These are phyloP conservation scores for Neostethus bicornis DNA, from an alignment of 2,797 vertebrate genomes.

Conservation along the genomic window DNA sequence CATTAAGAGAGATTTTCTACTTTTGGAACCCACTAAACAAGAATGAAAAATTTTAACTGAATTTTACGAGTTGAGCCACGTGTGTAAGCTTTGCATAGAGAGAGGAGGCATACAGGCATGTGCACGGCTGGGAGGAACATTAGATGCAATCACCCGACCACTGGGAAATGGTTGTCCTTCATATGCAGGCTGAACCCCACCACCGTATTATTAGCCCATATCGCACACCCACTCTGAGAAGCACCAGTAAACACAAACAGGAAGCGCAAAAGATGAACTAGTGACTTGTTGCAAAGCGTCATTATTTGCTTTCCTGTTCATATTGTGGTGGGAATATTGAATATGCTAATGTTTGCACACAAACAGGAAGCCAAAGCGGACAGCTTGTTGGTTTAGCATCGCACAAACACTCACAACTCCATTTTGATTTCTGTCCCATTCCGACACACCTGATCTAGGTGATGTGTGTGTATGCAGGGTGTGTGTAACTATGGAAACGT, in stretches of 20 bases:
- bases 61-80: slow-evolving; percentile 58
- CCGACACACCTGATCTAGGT: too few relatives aligned
- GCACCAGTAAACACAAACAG: not conserved
- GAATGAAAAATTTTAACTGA: too few relatives aligned
- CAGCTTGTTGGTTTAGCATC: not conserved
- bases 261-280: not conserved
- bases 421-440: too few relatives aligned
- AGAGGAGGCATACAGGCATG: slow-evolving; percentile 31
- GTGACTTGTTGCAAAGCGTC: too few relatives aligned
- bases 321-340: not conserved
- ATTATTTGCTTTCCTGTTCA: not conserved
- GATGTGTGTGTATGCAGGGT: not conserved
- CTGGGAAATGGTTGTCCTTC: slow-evolving; percentile 8
- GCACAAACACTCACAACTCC: not conserved
- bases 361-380: not conserved
- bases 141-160: slow-evolving; percentile 24
- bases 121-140: slow-evolving; percentile 34
- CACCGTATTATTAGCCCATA: not conserved
- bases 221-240: not conserved
- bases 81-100: slow-evolving; percentile 47
- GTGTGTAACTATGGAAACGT: too few relatives aligned
- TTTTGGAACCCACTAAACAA: too few relatives aligned
- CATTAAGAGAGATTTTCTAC: slow-evolving; percentile 2
- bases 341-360: not conserved
- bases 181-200: slow-evolving; percentile 2